Conservation (phyloP, 2,797 vertebrate genomes). For the Urocyon cinereoargenteus region DNA sequence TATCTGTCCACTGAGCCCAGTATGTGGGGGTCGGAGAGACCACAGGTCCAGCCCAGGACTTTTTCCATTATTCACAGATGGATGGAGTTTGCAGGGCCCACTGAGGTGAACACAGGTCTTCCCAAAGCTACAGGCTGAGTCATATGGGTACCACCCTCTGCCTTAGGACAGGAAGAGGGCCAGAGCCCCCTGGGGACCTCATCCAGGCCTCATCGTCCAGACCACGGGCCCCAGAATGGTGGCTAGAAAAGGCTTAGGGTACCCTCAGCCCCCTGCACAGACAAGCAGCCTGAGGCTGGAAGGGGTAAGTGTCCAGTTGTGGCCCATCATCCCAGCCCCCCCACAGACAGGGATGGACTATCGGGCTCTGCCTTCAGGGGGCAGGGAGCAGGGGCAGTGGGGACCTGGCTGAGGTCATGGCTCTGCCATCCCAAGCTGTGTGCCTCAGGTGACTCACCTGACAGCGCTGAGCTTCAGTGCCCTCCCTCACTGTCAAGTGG, state of each 20-base stretch:
- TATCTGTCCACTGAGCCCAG: rapidly evolving
- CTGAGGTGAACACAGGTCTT: neutral
- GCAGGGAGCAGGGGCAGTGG: neutral
- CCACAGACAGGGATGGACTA: rapidly evolving
- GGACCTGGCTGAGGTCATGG: neutral
- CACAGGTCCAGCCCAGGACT: neutral
- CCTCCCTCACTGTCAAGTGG: neutral
- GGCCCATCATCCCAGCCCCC: rapidly evolving
- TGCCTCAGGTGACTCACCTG: neutral
- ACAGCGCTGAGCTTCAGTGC: neutral
- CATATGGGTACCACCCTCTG: too few species aligned
- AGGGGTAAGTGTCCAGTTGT: neutral
- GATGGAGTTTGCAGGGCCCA: neutral
- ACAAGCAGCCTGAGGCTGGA: neutral
- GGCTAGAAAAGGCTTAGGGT: neutral
- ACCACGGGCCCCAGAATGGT: neutral
- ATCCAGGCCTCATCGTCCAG: neutral
- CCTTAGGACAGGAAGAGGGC: too few species aligned
- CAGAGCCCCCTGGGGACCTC: neutral
- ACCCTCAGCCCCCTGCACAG: neutral
- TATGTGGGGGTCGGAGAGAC: rapidly evolving
- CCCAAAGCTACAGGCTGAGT: neutral
- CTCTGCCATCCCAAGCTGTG: neutral
- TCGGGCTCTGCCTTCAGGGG: neutral
- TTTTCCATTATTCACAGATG: rapidly evolving